These are phyloP conservation scores for Hylomyscus alleni DNA, from an alignment of 2,797 vertebrate genomes.

Conservation along the genomic window DNA sequence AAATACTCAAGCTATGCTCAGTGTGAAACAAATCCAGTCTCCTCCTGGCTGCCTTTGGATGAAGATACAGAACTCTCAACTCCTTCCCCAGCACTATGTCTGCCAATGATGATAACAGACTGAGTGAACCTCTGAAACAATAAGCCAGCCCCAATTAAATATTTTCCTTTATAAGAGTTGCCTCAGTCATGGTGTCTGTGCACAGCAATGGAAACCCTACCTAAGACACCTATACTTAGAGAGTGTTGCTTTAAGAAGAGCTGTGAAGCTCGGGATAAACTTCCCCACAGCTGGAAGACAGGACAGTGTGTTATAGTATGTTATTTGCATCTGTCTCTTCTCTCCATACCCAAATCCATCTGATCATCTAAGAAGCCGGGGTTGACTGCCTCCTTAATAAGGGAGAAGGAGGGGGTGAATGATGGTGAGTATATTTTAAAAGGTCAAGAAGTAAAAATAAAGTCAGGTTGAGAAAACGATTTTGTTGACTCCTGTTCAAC, in stretches of 20 bases:
- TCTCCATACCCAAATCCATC: neutral
- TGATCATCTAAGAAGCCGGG: neutral
- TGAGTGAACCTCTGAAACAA: neutral
- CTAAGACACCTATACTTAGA: neutral
- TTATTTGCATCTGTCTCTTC: neutral
- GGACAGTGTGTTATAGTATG: rapidly evolving
- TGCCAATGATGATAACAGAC: neutral
- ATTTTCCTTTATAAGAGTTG: neutral
- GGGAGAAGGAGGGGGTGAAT: neutral
- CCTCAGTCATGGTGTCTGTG: neutral
- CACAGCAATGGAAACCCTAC: neutral
- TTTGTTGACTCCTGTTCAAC: neutral
- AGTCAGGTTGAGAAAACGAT: neutral
- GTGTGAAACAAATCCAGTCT: neutral
- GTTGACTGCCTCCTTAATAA: neutral
- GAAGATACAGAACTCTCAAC: neutral
- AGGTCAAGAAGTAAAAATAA: neutral
- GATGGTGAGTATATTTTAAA: neutral
- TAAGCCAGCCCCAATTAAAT: neutral
- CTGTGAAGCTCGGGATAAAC: neutral
- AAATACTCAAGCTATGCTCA: neutral
- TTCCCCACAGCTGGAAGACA: neutral
- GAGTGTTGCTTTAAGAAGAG: neutral
- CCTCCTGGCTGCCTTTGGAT: neutral
- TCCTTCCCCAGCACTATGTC: neutral